A percentile compares a stretch with the other conserved stretches of the same genome.
Evolutionary conservation across 2,113 vertebrate genomes (phyloP).

Genomic region (Mystacornis crossleyi): DNA sequence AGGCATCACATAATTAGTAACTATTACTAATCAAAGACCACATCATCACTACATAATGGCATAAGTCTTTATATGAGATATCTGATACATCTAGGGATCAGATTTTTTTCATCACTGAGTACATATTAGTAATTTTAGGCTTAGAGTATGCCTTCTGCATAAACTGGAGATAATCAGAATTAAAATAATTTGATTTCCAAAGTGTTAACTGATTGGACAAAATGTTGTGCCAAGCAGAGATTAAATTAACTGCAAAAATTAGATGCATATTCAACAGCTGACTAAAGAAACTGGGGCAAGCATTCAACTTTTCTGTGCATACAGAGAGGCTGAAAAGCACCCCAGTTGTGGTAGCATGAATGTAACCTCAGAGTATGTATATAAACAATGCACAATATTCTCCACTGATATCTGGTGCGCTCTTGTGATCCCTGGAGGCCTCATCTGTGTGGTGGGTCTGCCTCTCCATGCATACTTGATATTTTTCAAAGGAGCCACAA

Average conservation of each 20-base stretch:
- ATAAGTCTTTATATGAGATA: neutral
- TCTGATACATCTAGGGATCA: neutral
- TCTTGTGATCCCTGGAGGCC: neutral
- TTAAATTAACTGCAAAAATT: neutral
- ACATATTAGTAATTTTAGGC: neutral
- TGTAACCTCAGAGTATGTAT: neutral
- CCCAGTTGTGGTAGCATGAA: neutral
- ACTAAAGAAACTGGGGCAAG: neutral
- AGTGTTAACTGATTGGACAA: neutral
- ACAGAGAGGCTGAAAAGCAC: neutral
- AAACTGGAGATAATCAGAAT: neutral
- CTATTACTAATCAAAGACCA: neutral
- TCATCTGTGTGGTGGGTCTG: neutral
- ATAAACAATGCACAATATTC: neutral
- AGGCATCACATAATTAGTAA: neutral
- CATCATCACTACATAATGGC: neutral
- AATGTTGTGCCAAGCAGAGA: neutral
- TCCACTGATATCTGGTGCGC: neutral
- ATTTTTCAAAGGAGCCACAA: neutral
- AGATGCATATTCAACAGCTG: neutral
- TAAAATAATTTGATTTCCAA: neutral
- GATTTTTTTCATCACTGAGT: neutral
- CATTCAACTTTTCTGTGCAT: neutral
- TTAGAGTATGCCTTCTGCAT: neutral
- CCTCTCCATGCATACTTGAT: neutral